Base-by-base conservation (phyloP, 2,888 invertebrate species). In the Mythimna impura region DNA sequence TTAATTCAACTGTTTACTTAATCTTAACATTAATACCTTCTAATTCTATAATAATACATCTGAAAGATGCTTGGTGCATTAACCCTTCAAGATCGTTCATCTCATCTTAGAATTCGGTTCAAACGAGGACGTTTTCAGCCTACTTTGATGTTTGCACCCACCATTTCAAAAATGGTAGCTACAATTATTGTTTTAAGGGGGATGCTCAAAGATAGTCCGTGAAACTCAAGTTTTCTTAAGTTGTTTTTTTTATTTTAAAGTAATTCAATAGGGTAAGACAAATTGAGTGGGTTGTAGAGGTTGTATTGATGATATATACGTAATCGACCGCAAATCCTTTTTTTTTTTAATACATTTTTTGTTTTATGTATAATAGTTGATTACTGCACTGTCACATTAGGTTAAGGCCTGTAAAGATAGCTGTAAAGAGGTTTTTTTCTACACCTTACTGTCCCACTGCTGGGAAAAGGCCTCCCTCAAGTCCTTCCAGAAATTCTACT, bases 81-180 rank as follows among this genome's bases (percentile, higher is more conserved):
- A 82, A 65, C 71, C 78, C 20, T 52, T 63, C 36, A 58, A 62
- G 67, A 62, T 65, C 57, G 34, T 65, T 76, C n/a, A 9, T 66
- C 81, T 76, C n/a, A 9, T 66, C 81, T 52, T n/a, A 43, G 10
- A 61, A 47, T 55, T 50, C 61, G 25, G 79, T 80, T 72, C 79
- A 80, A 60, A 60, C 50, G 73, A 63, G 73, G 12, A 66, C 66
- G 36, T 65, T 64, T 10, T 36, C 50, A 52, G 58, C 17, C 54
- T 67, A 52, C 68, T 77, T 80, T 71, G 54, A 80, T n/a, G 40
- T 77, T 55, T 77, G 40, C 43, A 47, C 47, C 9, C 17, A 36
- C 12, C 10, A 43, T 55, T 70, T 30, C 20, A 71, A 71, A 34
- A 74, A 58, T 67, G 14, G 30, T 40, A 14, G 22, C 34, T 30